phyloP scores from a whole-genome alignment of 2,797 vertebrate genomes.

The Poliocrania exsul region DNA sequence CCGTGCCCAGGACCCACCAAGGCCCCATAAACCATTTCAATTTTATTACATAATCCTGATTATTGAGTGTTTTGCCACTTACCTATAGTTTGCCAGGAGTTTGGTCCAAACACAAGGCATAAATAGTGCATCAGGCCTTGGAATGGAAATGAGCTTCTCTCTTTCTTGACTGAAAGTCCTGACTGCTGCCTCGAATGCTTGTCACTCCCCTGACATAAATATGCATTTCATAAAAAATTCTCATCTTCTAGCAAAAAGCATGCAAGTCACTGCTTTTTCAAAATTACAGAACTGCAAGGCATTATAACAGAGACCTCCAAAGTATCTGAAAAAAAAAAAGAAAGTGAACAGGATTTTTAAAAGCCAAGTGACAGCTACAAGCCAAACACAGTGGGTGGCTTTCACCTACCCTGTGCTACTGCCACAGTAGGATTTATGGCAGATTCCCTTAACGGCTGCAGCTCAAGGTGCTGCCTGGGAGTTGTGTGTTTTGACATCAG shows the following conservation, averaged over 20 bases:
- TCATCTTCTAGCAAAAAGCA: background rate
- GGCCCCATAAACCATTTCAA: background rate
- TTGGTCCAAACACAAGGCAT: background rate
- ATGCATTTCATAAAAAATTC: background rate
- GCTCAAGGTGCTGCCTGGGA: background rate
- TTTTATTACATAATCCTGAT: conserved; percentile 33
- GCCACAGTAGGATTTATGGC: conserved; percentile 9
- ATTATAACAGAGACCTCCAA: background rate
- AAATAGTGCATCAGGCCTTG: background rate
- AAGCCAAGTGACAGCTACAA: conserved; percentile 4
- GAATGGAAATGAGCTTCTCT: background rate
- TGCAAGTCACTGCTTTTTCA: background rate
- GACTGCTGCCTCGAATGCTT: background rate
- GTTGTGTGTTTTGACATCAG: background rate
- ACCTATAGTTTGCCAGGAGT: background rate
- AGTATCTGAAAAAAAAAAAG: background rate
- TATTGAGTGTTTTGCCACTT: conserved; percentile 13
- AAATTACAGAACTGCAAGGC: background rate
- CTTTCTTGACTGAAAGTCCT: background rate
- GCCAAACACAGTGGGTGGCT: background rate
- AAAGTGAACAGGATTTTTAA: background rate
- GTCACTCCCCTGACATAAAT: background rate
- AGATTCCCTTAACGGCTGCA: background rate
- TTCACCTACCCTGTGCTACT: background rate
- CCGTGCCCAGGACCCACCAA: background rate